phyloP scores from a whole-genome alignment of 2,113 vertebrate species.

The Mirounga angustirostris region DNA sequence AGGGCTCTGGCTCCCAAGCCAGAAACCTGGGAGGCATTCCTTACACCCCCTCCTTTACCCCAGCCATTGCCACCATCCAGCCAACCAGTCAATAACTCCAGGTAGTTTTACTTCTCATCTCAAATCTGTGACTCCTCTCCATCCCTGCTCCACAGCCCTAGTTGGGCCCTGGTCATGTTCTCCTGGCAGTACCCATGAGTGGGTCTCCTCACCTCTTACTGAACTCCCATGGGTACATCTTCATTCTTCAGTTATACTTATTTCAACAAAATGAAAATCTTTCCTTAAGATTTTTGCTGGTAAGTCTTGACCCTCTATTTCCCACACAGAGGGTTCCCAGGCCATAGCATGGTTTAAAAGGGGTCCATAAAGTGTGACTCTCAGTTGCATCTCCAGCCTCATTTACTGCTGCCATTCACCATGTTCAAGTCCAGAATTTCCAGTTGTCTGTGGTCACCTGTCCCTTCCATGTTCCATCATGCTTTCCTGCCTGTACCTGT shows the following conservation, averaged over 20 bases:
- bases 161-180: not conserved
- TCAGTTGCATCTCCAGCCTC: not conserved
- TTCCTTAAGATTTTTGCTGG: not conserved
- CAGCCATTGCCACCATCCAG: not conserved
- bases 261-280: not conserved
- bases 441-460: not conserved
- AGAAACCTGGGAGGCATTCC: not conserved
- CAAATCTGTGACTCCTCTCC: not conserved
- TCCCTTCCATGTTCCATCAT: not conserved
- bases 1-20: not conserved
- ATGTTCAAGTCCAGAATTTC: not conserved
- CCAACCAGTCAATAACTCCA: not conserved
- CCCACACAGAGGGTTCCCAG: not conserved
- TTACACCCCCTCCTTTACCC: not conserved
- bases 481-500: not conserved
- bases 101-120: not conserved
- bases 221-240: not conserved
- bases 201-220: not conserved
- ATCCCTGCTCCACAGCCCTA: not conserved
- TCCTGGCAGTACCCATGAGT: not conserved
- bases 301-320: not conserved
- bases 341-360: not conserved
- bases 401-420: not conserved
- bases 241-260: not conserved
- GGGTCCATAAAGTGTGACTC: too few relatives aligned